Percentiles rank a stretch among this genome's conserved stretches.
These are phyloP conservation scores for Apamea epomidion DNA, from an alignment of 2,888 invertebrate genomes.

Conservation along the genomic window DNA sequence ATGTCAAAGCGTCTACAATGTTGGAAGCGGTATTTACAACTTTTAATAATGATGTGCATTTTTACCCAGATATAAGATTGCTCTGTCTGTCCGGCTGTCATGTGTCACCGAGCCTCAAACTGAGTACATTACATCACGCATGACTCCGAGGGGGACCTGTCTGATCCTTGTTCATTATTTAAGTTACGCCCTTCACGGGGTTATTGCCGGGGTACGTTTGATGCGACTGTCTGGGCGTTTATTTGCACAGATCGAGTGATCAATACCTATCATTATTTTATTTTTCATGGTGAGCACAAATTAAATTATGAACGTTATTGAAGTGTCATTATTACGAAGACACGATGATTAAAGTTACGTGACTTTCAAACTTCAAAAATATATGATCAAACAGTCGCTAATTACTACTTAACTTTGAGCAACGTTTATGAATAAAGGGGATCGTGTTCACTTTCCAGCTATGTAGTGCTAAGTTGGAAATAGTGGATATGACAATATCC, in stretches of 20 bases:
- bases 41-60: background rate
- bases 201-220: slow-evolving; percentile 1
- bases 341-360: too few relatives aligned
- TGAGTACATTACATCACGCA: slow-evolving; percentile 41
- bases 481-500: too few relatives aligned
- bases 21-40: background rate
- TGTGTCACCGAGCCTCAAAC: slow-evolving; percentile 16
- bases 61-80: background rate
- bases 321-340: too few relatives aligned
- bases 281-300: background rate
- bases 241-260: background rate
- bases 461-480: too few relatives aligned
- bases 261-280: background rate
- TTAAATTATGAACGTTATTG: too few relatives aligned
- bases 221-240: slow-evolving; percentile 4
- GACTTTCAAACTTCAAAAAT: too few relatives aligned
- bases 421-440: too few relatives aligned
- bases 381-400: too few relatives aligned
- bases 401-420: too few relatives aligned
- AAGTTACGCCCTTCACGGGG: slow-evolving; percentile 32
- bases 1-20: background rate
- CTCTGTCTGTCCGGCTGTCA: slow-evolving; percentile 21
- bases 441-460: too few relatives aligned
- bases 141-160: slow-evolving; percentile 34
- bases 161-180: slow-evolving; percentile 26